These are phyloP conservation scores for Dendronephthya gigantea DNA, from an alignment of 64 coral and sea anemone genomes.

Conservation along the genomic window DNA sequence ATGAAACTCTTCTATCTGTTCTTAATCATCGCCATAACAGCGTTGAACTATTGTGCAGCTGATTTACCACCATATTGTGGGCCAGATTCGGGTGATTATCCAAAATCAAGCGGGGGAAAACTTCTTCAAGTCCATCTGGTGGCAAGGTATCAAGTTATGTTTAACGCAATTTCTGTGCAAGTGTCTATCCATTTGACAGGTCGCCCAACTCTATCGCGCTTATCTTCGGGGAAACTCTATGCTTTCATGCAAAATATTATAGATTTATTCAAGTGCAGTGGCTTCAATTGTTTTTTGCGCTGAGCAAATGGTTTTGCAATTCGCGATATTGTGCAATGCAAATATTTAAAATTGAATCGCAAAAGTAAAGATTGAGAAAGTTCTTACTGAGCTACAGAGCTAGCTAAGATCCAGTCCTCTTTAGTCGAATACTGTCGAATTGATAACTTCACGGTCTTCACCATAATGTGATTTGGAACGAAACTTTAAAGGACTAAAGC, in stretches of 20 bases:
- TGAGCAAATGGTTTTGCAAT: neutral
- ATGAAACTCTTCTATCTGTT: neutral
- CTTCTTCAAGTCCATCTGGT: neutral
- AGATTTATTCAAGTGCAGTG: too few species aligned
- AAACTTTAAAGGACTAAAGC: too few species aligned
- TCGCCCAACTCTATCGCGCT: too few species aligned
- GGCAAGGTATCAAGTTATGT: neutral
- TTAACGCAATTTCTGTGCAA: neutral
- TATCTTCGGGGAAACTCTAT: too few species aligned
- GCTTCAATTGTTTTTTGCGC: neutral
- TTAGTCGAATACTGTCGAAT: too few species aligned
- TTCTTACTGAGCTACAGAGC: too few species aligned
- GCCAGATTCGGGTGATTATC: neutral
- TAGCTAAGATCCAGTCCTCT: too few species aligned
- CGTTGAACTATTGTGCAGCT: neutral
- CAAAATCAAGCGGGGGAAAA: neutral
- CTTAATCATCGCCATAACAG: neutral
- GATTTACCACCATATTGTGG: neutral
- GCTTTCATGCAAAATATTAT: too few species aligned
- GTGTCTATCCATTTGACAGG: too few species aligned
- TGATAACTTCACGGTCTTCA: too few species aligned
- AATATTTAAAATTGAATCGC: neutral
- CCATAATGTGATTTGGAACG: too few species aligned
- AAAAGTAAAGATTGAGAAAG: too few species aligned
- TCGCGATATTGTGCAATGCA: neutral